Evolutionary conservation across 2,888 invertebrate genomes (phyloP).

Genomic region (Drosophila neotestacea): DNA sequence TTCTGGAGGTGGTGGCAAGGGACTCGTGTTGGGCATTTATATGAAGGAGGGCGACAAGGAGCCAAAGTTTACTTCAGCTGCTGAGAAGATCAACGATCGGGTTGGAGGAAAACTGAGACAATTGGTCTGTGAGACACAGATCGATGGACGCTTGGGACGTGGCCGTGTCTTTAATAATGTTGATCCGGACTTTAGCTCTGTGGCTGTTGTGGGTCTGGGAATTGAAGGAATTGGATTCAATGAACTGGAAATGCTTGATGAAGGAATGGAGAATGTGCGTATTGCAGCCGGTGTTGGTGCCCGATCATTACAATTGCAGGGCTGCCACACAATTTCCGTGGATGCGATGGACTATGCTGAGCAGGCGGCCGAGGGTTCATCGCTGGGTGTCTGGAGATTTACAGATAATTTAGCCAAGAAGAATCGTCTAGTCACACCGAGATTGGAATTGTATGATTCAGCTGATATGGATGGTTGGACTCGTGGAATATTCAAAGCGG

Average conservation of each 20-base stretch:
- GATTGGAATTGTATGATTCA: conserved; percentile 86
- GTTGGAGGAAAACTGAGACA: conserved; percentile 85
- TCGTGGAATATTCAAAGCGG: conserved; percentile 88
- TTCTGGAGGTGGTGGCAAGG: conserved; percentile 20
- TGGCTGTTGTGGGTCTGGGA: conserved; percentile 90
- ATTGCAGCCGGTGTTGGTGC: conserved; percentile 88
- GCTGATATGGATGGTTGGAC: conserved; percentile 87
- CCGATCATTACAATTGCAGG: conserved; percentile 84
- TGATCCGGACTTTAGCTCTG: conserved; percentile 86
- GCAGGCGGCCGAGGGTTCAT: conserved; percentile 89
- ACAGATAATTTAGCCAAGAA: conserved; percentile 87
- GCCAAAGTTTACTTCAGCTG: conserved; percentile 85
- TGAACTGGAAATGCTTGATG: conserved; percentile 89
- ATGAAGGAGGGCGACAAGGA: conserved; percentile 85
- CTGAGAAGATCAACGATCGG: conserved; percentile 85
- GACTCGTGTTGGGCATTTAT: conserved; percentile 86
- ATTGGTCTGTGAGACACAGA: conserved; percentile 84
- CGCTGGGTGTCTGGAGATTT: conserved; percentile 87
- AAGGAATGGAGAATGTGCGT: conserved; percentile 89
- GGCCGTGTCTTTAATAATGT: conserved; percentile 87
- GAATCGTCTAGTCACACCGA: conserved; percentile 84
- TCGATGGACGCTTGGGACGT: conserved; percentile 78
- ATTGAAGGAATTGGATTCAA: conserved; percentile 87
- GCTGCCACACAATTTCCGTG: conserved; percentile 86
- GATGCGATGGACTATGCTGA: conserved; percentile 88